A percentile compares a stretch with the other conserved stretches of the same genome.
These are phyloP conservation scores for Paramacrobiotus metropolitanus DNA, from an alignment of 1,140 invertebrate species.

Conservation along the genomic window DNA sequence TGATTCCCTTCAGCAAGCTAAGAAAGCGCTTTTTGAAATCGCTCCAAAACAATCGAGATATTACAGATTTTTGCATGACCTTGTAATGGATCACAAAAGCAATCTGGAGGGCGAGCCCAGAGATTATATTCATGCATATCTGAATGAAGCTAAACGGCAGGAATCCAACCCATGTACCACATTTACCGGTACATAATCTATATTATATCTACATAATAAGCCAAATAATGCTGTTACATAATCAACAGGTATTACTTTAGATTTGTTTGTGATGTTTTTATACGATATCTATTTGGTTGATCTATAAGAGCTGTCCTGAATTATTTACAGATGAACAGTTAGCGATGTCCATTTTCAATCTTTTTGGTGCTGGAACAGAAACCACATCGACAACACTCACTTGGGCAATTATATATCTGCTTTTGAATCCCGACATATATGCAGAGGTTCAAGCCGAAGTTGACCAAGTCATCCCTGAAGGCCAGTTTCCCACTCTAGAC, in stretches of 20 bases:
- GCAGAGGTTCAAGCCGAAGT: constrained; percentile 27
- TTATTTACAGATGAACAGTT: constrained; percentile 30
- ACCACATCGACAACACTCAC: constrained; percentile 57
- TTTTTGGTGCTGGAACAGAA: constrained; percentile 67
- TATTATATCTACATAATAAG: constrained; percentile 7
- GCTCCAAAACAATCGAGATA: not conserved
- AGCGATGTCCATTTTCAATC: constrained; percentile 48
- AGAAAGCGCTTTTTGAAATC: not conserved
- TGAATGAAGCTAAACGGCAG: not conserved
- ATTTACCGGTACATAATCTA: constrained; percentile 4
- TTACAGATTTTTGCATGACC: not conserved
- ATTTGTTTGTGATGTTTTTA: no score
- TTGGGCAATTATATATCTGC: constrained; percentile 62
- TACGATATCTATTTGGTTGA: no score
- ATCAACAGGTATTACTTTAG: no score
- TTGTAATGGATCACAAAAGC: constrained; percentile 11
- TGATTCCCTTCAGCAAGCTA: not conserved
- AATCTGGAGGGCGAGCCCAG: constrained; percentile 43
- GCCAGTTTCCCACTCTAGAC: constrained; percentile 20
- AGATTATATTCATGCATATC: constrained; percentile 15
- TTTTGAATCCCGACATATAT: constrained; percentile 41
- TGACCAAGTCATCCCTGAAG: constrained; percentile 19
- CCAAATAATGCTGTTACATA: no score
- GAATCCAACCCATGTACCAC: not conserved
- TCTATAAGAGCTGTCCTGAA: constrained; percentile 5